These are phyloP conservation scores for Ambastaia sidthimunki DNA, from an alignment of 2,797 vertebrate genomes.

Conservation along the genomic window DNA sequence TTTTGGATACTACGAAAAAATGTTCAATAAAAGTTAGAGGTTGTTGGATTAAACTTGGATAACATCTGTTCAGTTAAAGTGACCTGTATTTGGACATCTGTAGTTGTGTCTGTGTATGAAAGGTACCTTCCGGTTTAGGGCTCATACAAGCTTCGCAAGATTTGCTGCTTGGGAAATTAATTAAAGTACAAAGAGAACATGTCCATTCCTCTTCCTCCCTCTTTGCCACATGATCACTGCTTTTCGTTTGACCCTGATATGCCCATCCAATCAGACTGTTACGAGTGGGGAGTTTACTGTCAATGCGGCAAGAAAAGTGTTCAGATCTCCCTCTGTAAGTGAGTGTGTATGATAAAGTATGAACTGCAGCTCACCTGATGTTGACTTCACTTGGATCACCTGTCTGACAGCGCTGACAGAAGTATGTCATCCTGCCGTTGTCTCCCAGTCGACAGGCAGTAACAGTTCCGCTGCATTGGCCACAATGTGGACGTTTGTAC, in stretches of 20 bases:
- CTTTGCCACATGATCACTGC: conserved; percentile 73
- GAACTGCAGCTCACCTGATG: conserved; percentile 75
- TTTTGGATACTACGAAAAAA: conserved; percentile 71
- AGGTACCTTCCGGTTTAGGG: conserved; percentile 83
- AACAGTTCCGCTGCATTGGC: conserved; percentile 80
- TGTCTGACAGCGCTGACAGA: conserved; percentile 87
- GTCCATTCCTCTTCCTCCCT: conserved; percentile 88
- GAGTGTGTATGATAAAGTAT: neutral
- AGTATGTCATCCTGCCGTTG: conserved; percentile 90
- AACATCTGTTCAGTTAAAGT: neutral
- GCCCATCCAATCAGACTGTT: conserved; percentile 79
- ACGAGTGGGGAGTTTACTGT: conserved; percentile 82
- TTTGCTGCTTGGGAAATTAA: conserved; percentile 82
- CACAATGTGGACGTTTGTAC: conserved; percentile 84
- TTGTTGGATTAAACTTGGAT: neutral
- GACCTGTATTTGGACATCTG: neutral
- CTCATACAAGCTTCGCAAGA: conserved; percentile 89
- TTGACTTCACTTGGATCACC: conserved; percentile 76
- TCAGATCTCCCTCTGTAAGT: neutral
- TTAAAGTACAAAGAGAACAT: conserved; percentile 86
- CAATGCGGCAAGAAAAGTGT: neutral
- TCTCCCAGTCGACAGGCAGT: conserved; percentile 90
- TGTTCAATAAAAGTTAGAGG: conserved; percentile 48
- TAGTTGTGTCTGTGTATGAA: neutral
- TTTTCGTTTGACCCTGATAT: conserved; percentile 57